Conservation (phyloP, 2,113 vertebrate species). For the Mandrillus leucophaeus region DNA sequence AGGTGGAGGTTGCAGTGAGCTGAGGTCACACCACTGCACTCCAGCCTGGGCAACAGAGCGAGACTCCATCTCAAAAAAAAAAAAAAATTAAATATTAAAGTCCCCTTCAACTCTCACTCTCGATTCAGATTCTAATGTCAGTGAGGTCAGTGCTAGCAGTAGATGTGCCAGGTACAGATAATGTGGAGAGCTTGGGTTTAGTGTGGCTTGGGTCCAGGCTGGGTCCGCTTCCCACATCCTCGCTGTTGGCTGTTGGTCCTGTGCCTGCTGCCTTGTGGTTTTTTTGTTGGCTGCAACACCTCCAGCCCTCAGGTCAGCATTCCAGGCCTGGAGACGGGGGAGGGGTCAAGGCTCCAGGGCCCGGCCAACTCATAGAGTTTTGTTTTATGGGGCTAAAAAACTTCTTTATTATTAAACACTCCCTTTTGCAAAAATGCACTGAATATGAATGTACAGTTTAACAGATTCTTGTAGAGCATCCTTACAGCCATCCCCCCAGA, state of each 20-base stretch:
- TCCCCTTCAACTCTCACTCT: not conserved
- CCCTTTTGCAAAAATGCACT: not conserved
- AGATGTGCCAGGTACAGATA: accelerated
- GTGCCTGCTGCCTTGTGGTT: not conserved
- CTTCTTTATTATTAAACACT: not conserved
- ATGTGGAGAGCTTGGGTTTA: not conserved
- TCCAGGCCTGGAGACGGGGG: not conserved
- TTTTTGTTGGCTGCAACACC: not conserved
- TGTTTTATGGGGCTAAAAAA: not conserved
- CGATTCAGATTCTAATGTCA: not conserved
- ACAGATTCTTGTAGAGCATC: not conserved
- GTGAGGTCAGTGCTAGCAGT: not conserved
- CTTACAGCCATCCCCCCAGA: not conserved
- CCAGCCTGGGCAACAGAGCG: too few species aligned
- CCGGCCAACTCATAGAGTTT: not conserved
- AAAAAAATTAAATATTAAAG: not conserved
- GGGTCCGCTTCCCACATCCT: not conserved
- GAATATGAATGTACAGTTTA: not conserved
- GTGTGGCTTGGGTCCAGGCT: not conserved
- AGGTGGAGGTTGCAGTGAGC: too few species aligned
- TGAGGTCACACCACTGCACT: too few species aligned
- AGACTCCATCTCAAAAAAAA: too few species aligned
- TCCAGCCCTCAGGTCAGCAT: not conserved
- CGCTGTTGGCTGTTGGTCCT: not conserved
- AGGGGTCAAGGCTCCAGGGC: not conserved